Percentiles rank a stretch among this genome's conserved stretches.
Evolutionary conservation across 1,140 invertebrate genomes (phyloP).

Genomic region (Paracyclopina nana): DNA sequence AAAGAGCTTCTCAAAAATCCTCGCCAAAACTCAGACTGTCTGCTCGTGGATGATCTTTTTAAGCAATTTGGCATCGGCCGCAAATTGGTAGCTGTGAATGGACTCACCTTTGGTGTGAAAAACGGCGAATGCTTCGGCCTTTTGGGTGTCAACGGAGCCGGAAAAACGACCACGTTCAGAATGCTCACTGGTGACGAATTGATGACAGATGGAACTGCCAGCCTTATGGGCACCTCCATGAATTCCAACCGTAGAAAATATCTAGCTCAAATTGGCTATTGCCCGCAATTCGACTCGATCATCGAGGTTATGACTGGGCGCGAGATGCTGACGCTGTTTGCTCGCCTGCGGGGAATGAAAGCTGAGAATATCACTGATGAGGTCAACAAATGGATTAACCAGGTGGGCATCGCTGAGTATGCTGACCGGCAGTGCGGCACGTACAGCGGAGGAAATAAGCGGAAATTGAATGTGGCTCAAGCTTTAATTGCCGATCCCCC

Average conservation of each 20-base stretch:
- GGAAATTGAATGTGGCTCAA: conserved; percentile 64
- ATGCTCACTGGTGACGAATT: conserved; percentile 20
- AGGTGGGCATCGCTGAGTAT: not conserved
- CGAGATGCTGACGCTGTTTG: conserved; percentile 34
- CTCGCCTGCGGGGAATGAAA: conserved; percentile 31
- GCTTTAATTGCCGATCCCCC: conserved; percentile 51
- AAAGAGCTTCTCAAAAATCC: not conserved
- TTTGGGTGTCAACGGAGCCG: conserved; percentile 60
- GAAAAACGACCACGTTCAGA: conserved; percentile 73
- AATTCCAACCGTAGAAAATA: conserved; percentile 16
- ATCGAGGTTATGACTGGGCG: conserved; percentile 43
- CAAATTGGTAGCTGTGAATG: conserved; percentile 41
- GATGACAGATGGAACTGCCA: conserved; percentile 19
- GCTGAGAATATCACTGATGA: conserved; percentile 10
- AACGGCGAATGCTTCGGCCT: conserved; percentile 66
- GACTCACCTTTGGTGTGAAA: conserved; percentile 44
- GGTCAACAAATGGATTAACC: not conserved
- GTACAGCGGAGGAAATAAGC: conserved; percentile 54
- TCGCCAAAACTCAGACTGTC: not conserved
- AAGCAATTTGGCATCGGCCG: not conserved
- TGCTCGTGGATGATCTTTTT: not conserved
- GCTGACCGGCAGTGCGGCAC: conserved; percentile 15
- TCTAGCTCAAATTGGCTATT: conserved; percentile 37
- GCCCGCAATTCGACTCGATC: conserved; percentile 60
- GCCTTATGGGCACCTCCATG: conserved; percentile 21